Evolutionary conservation across 2,888 invertebrate species (phyloP), one percentile per base, ranked within the genome.

Genomic region (Drosophila anomalata): DNA sequence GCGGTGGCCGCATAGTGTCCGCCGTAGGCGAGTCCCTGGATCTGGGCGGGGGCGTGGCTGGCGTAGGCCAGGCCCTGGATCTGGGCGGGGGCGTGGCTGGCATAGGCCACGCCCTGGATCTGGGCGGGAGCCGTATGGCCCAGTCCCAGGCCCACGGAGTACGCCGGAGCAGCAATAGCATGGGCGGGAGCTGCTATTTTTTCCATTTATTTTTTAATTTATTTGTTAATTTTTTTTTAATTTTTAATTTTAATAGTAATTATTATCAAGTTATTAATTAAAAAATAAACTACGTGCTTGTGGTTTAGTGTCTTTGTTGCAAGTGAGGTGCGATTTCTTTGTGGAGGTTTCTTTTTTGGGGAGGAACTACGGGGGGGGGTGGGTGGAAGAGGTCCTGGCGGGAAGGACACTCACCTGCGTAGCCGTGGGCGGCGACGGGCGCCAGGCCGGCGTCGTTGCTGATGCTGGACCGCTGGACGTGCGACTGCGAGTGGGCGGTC

Each of bases 401-500:
- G 17, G 17, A 42, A 20, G 17, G 17, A 42, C 9, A 58, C 86
- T 79, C 50, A 81, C 81, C 81, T 20, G 89, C 81, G 60, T 84
- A 84, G 9, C 61, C 61, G 8, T 87, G 81, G 5, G 60, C 89
- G 8, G 60, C 89, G 2, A 62, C 66, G 33, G 90, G 90, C 51
- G 91, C 90, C 46, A 82, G 63, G 14, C 90, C 92, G 20, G 84
- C 91, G 70, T 92, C 92, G 60, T 91, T 92, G 76, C 90, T 92
- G 47, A 84, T 90, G 76, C 92, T 90, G 14, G 91, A 90, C 24
- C 91, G 90, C 54, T 91, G 91, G 1, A 92, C 92, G 59, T 91
- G 91, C 9, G 91, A 90, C 48, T 91, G 90, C 31, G 92, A 91
- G 72, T 92, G 92, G 5, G 92, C 90, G 17, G 92, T 91, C 73